A percentile compares a stretch with the other conserved stretches of the same genome.
These are phyloP conservation scores for Potamilus streckersoni DNA, from an alignment of 1,140 invertebrate genomes.

Conservation along the genomic window DNA sequence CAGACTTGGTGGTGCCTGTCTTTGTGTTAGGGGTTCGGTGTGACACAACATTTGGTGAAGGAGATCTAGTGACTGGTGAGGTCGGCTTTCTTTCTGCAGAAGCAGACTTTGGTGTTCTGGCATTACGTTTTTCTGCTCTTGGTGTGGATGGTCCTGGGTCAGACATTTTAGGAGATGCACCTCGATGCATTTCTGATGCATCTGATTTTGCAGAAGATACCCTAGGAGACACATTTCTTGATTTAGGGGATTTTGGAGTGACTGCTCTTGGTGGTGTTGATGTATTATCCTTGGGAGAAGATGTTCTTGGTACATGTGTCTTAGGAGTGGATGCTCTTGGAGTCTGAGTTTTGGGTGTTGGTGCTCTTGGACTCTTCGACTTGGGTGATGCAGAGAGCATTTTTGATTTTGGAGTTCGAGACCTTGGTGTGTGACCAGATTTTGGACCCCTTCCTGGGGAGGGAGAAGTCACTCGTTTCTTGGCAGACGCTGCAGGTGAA, in stretches of 20 bases:
- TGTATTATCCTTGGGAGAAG: slow-evolving; percentile 2
- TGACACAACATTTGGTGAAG: neutral
- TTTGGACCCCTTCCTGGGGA: slow-evolving; percentile 28
- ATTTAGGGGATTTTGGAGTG: neutral
- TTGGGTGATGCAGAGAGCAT: slow-evolving; percentile 10
- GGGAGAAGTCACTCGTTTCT: slow-evolving; percentile 17
- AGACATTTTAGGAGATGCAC: slow-evolving; percentile 1
- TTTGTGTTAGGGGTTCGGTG: slow-evolving; percentile 1
- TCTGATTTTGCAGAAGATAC: slow-evolving; percentile 12
- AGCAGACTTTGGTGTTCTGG: slow-evolving; percentile 7
- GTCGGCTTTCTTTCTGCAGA: neutral
- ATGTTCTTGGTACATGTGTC: slow-evolving; percentile 2
- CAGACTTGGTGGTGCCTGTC: slow-evolving; percentile 4
- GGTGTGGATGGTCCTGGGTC: slow-evolving; percentile 13
- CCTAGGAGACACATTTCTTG: slow-evolving; percentile 1
- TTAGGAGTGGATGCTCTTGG: slow-evolving; percentile 20
- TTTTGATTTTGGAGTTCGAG: slow-evolving; percentile 1
- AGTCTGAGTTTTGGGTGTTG: slow-evolving; percentile 9
- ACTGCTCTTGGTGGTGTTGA: slow-evolving; percentile 11
- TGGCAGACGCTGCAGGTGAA: neutral
- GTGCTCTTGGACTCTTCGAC: slow-evolving; percentile 5
- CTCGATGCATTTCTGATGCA: neutral
- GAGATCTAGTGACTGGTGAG: neutral
- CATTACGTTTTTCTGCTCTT: slow-evolving; percentile 1
- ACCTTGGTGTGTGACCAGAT: slow-evolving; percentile 9